Conservation (phyloP, 2,888 invertebrate species). For the Eupithecia abbreviata region DNA sequence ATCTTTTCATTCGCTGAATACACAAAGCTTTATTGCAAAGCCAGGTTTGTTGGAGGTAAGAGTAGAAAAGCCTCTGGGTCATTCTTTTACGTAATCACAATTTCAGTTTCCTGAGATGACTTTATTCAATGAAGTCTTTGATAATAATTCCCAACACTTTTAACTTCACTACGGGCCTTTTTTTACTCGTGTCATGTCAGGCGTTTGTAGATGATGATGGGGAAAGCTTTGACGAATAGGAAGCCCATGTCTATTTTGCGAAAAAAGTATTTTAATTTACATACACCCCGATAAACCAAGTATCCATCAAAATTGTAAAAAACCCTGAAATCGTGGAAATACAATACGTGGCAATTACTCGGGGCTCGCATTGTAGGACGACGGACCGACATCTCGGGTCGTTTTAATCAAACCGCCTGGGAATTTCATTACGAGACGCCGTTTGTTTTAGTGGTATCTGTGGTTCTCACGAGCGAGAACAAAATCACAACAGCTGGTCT, state of each 20-base stretch:
- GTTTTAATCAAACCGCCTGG: slow-evolving; percentile 59
- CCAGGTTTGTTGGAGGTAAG: background rate
- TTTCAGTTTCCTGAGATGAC: background rate
- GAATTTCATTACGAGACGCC: slow-evolving; percentile 63
- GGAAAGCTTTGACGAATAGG: background rate
- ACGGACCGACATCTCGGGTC: slow-evolving; percentile 43
- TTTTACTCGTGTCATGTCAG: background rate
- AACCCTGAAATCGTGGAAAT: slow-evolving; percentile 30
- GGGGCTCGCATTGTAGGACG: slow-evolving; percentile 34
- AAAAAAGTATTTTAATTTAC: background rate
- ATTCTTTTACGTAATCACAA: background rate
- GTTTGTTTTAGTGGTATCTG: slow-evolving; percentile 51
- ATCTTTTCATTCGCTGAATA: slow-evolving; percentile 6
- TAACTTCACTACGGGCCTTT: background rate
- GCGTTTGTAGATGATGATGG: background rate
- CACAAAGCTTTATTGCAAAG: slow-evolving; percentile 10
- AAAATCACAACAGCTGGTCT: slow-evolving; percentile 25
- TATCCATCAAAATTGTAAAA: slow-evolving; percentile 30
- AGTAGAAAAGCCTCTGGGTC: background rate
- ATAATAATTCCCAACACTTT: background rate
- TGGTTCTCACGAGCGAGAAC: slow-evolving; percentile 24
- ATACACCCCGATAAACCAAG: background rate
- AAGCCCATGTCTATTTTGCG: background rate
- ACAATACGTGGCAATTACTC: slow-evolving; percentile 39
- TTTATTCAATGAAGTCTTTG: background rate